Base-by-base conservation (phyloP, 2,888 invertebrate genomes). In the Syrista parreyssii region DNA sequence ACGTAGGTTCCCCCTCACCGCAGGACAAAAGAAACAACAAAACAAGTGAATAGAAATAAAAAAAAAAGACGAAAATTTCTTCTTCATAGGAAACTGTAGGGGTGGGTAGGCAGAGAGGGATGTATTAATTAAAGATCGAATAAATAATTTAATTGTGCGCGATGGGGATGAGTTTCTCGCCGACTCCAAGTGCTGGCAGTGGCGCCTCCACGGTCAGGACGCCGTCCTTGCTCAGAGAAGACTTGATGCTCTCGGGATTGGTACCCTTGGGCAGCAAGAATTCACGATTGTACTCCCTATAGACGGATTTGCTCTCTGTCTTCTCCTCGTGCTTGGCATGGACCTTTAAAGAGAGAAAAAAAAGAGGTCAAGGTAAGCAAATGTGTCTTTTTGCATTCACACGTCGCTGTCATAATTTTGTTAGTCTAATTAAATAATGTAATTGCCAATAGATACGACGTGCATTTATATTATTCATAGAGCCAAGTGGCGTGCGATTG, bases 251-350 rank as follows among this genome's bases (percentile, higher is more conserved):
- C 93, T 99, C 99, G 0, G 98, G 98, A 92, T 98, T 98, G 79
- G 98, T 98, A 87, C 98, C 98, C 92, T 98, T 97, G 11, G 99
- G 99, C 91, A 99, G 93, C 91, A 98, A 94, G 94, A 99, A 99
- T 93, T 98, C 98, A 85, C 98, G 95, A 92, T 98, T 98, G 95
- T 99, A 99, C 92, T 99, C 99, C 92, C 98, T 95, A 94, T 98
- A 99, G 81, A 98, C 98, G 72, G 98, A 97, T 93, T 98, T 98
- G 90, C 97, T 97, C 92, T 98, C 98, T 76, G 97, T 95, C 93
- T 98, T 98, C 93, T 99, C 99, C 92, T 99, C 98, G 93, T 99
- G 99, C 92, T 98, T 98, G 81, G 99, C 99, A 91, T 98, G 98
- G 75, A 98, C 98, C 98, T 98, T 92, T 75, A 94, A 93, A 85